phyloP scores from a whole-genome alignment of 2,113 vertebrate species.

The Carlito syrichta region DNA sequence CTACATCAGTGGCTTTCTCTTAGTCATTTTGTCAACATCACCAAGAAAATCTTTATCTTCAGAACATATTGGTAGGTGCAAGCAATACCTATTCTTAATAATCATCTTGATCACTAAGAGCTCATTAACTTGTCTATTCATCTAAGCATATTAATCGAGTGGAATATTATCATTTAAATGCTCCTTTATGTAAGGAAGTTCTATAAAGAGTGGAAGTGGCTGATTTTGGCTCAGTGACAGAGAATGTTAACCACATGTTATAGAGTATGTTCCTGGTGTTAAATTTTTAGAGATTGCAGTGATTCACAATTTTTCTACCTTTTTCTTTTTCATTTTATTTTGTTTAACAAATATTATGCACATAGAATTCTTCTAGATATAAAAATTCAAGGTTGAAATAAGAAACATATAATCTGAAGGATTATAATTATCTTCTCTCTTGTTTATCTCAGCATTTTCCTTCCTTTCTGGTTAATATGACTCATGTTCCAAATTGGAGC shows the following conservation, averaged over 20 bases:
- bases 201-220: neutral
- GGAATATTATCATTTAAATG: neutral
- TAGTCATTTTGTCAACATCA: neutral
- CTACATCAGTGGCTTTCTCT: neutral
- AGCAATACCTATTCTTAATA: neutral
- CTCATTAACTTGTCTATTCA: neutral
- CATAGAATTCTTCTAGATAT: neutral
- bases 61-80: neutral
- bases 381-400: neutral
- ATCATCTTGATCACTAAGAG: neutral
- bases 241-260: neutral
- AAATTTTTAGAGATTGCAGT: neutral
- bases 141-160: neutral
- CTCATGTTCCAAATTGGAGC: neutral
- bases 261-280: neutral
- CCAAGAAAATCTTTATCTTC: neutral
- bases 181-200: neutral
- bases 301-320: neutral
- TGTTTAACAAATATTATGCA: neutral
- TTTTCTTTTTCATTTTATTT: neutral
- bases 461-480: neutral
- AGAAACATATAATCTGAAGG: neutral
- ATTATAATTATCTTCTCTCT: neutral
- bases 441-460: neutral
- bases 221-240: neutral